Evolutionary conservation across 2,888 invertebrate species (phyloP).

Genomic region (Harpalus rufipes): DNA sequence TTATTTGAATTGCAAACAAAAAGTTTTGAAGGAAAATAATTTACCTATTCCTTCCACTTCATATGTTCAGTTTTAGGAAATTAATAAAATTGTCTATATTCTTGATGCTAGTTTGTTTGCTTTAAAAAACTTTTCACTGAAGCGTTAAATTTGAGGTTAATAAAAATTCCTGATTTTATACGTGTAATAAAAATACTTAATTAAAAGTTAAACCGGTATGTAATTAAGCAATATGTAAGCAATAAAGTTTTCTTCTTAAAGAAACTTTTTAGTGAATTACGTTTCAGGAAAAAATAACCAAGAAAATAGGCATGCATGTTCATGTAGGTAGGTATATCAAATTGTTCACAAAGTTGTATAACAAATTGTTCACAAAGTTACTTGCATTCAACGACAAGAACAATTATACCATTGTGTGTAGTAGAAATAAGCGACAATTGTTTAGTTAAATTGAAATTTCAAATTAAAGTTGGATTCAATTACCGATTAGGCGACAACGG

Average conservation of each 20-base stretch:
- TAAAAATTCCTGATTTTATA: constrained; percentile 66
- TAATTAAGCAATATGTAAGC: constrained; percentile 54
- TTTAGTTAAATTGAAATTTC: no score
- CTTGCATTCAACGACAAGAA: neutral
- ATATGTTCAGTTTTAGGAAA: neutral
- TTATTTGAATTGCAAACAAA: no score
- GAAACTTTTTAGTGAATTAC: neutral
- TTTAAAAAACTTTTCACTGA: constrained; percentile 4
- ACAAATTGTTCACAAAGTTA: neutral
- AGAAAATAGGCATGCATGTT: neutral
- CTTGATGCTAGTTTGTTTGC: constrained; percentile 19
- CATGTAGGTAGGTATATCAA: neutral
- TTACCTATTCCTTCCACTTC: no score
- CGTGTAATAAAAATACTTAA: constrained; percentile 55
- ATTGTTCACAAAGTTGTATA: neutral
- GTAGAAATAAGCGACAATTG: no score
- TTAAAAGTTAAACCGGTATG: constrained; percentile 54
- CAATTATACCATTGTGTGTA: neutral
- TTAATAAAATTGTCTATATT: constrained; percentile 4
- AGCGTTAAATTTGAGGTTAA: constrained; percentile 45
- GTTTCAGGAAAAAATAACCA: neutral
- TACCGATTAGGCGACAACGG: no score
- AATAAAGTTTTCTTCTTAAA: constrained; percentile 16
- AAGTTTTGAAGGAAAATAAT: no score
- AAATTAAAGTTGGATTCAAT: no score